Percentiles rank a stretch among this genome's conserved stretches.
Conservation (phyloP, 2,113 vertebrate species). For the Balaenoptera acutorostrata region DNA sequence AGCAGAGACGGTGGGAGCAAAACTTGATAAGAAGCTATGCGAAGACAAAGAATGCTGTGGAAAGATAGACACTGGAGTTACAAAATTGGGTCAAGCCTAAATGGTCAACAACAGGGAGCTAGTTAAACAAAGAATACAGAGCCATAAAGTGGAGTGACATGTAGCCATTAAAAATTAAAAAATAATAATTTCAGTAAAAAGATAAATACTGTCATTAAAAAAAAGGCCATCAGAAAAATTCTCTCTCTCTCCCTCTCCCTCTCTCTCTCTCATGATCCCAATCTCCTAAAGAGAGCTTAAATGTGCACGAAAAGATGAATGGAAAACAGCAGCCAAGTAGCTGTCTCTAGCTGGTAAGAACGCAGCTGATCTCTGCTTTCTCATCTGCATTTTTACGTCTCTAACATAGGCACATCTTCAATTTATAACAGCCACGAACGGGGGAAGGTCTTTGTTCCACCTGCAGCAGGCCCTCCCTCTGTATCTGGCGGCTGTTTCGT, state of each 20-base stretch:
- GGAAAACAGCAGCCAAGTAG: not conserved
- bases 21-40: not conserved
- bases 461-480: not conserved
- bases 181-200: not conserved
- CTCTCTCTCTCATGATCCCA: not conserved
- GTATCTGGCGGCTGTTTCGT: accelerated
- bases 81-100: not conserved
- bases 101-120: not conserved
- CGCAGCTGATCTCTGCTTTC: not conserved
- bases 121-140: not conserved
- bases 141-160: not conserved
- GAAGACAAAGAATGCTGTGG: not conserved
- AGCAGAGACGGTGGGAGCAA: not conserved
- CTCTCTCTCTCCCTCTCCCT: no score
- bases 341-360: not conserved
- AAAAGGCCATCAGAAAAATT: not conserved
- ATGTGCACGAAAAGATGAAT: not conserved
- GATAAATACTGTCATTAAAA: not conserved
- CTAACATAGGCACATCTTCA: not conserved
- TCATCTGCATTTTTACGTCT: not conserved
- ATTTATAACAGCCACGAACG: not conserved
- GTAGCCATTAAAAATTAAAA: not conserved
- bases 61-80: not conserved
- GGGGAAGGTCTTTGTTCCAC: not conserved
- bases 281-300: not conserved